Conservation (phyloP, 2,888 invertebrate genomes). For the Brenthis ino region DNA sequence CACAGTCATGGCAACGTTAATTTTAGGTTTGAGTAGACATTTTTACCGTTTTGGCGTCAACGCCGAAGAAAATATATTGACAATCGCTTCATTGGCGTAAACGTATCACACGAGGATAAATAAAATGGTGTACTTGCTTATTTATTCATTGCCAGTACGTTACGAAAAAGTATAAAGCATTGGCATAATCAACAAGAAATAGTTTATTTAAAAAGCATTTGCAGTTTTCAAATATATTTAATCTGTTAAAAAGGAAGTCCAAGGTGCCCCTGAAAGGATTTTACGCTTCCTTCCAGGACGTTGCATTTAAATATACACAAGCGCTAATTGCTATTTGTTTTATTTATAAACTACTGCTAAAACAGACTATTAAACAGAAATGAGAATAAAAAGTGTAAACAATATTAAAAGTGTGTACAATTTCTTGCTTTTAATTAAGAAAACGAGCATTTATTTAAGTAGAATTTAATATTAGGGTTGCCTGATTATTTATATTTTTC, state of each 20-base stretch:
- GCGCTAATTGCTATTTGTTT: conserved; percentile 24
- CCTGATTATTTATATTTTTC: too few relatives aligned
- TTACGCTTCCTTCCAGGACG: neutral
- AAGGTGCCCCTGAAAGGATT: conserved; percentile 4
- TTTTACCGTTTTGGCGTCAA: too few relatives aligned
- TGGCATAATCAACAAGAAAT: neutral
- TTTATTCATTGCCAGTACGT: too few relatives aligned
- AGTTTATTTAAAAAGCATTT: conserved; percentile 3
- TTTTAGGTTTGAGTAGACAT: too few relatives aligned
- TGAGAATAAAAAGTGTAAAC: neutral
- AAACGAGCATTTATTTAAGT: too few relatives aligned
- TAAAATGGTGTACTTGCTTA: too few relatives aligned
- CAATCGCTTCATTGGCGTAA: too few relatives aligned
- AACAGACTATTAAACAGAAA: neutral
- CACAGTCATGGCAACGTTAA: too few relatives aligned
- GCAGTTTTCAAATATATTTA: conserved; percentile 1
- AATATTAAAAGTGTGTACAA: neutral
- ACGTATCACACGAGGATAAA: too few relatives aligned
- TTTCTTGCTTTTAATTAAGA: neutral
- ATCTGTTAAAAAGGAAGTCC: conserved; percentile 9
- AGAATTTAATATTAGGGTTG: too few relatives aligned
- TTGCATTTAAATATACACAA: conserved; percentile 14
- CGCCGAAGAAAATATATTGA: too few relatives aligned
- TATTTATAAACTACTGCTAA: conserved; percentile 4
- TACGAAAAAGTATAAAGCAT: neutral